phyloP scores from a whole-genome alignment of 2,888 invertebrate species.

The Drosophila trichaetosa region DNA sequence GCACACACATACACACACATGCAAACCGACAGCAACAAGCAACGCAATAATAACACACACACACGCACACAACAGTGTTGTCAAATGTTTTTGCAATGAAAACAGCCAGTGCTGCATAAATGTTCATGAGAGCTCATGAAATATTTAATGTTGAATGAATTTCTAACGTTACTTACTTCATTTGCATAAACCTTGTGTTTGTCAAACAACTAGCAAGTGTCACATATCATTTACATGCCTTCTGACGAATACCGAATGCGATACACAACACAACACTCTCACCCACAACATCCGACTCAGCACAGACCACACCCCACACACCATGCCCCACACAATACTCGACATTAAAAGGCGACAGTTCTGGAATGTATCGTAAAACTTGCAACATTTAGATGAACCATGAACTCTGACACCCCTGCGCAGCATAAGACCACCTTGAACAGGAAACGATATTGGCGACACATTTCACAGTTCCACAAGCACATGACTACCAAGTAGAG shows the following conservation, averaged over 20 bases:
- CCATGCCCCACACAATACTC: background rate
- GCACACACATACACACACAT: constrained; percentile 2
- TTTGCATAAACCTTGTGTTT: constrained; percentile 70
- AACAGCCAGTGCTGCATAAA: constrained; percentile 44
- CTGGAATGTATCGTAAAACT: constrained; percentile 16
- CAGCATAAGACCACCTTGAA: background rate
- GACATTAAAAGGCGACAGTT: constrained; percentile 9
- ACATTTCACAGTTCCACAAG: constrained; percentile 10
- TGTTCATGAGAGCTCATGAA: constrained; percentile 64
- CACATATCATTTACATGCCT: constrained; percentile 54
- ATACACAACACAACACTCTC: constrained; percentile 5
- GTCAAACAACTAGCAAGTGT: constrained; percentile 53
- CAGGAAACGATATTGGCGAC: background rate
- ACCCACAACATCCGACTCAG: constrained; percentile 8
- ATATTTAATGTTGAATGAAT: constrained; percentile 73
- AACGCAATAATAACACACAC: constrained; percentile 15
- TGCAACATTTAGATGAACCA: constrained; percentile 7
- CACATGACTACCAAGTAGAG: background rate
- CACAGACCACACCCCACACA: background rate
- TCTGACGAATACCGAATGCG: constrained; percentile 31
- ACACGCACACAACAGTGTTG: constrained; percentile 1
- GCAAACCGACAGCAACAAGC: constrained; percentile 10
- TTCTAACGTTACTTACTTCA: constrained; percentile 59
- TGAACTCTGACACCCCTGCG: background rate
- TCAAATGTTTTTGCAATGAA: constrained; percentile 46